Evolutionary conservation across 2,888 invertebrate genomes (phyloP), one percentile per base, ranked within the genome.

Genomic region (Baccha elongata): DNA sequence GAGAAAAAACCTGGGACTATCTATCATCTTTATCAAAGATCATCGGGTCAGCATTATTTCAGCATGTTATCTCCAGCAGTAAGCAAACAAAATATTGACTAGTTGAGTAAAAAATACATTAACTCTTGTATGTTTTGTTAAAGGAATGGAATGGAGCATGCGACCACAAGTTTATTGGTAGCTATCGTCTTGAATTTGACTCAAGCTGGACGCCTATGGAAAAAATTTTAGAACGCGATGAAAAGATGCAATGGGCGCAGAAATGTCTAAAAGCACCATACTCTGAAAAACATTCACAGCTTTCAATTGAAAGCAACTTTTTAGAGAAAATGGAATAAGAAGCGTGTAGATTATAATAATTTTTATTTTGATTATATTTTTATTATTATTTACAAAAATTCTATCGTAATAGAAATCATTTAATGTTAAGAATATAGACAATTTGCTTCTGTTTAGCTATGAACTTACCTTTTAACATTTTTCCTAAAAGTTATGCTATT

Each of bases 51-150:
- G 88, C 91, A 91, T 80, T 95, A 95, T 89, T 94, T 96, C 86
- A 95, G 95, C 50, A 93, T 96, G 92, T 88, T 96, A 21, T 94
- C 94, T 55, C 95, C 95, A 29, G 90, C 94, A 90, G 95, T 94
- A 89, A 88, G 87, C 1, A 60, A 58, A 73, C 29, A 71, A 6
- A 32, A 23, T 6, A 32, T 21, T 15, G 11, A 35, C 23, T 26
- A 5, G 0, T 26, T 8, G 7, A 1, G 0, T 17, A 0, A 7
- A 0, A 11, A 21, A 7, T 0, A 48, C 85, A 92, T 79, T 42
- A 52, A 76, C 17, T n/a, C n/a, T n/a, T n/a, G n/a, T 58, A 84
- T 68, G 17, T n/a, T 42, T 6, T 11, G 13, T 42, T 3, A 10
- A 40, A 95, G 94, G 96, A 96, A 89, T 96, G 96, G 95, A 93